Base-by-base conservation (phyloP, 2,113 vertebrate species). In the Larimichthys polyactis region DNA sequence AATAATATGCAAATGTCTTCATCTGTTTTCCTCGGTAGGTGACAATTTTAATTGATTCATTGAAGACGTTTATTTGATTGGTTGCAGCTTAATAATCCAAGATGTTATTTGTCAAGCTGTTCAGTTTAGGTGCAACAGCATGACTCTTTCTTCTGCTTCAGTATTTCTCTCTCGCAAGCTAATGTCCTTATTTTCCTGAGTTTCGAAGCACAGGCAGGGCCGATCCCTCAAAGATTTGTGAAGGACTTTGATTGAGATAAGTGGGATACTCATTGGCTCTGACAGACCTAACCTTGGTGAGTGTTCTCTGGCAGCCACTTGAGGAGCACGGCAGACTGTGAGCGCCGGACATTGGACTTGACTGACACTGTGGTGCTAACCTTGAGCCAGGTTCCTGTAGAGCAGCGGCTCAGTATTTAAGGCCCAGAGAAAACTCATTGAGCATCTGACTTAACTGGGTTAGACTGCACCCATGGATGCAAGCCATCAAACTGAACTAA, bases 21-120 rank as follows among this genome's bases (percentile, higher is more conserved):
- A 82, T 94, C 91, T 91, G 87, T 72, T 85, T 91, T 64, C 90
- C 93, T 87, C 75, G n/a, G 79, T 77, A 67, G 86, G 87, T 58
- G 65, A 75, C 74, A 4, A 79, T 85, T 93, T 90, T 91, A 94
- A 93, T 94, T 90, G 90, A 95, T 94, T 94, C 90, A 94, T 92
- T 88, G 87, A 92, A 85, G 80, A 89, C 90, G 66, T 90, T 90
- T 87, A 80, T 93, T 91, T 92, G 92, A 94, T 90, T 87, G 86
- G 86, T 82, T 87, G 77, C 49, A 51, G 88, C 62, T 92, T 87
- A 82, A 87, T 93, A 91, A 94, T 90, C 89, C 82, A 86, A 86
- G 74, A 83, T 75, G 83, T 81, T 92, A 79, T 90, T 93, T 92
- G 83, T 91, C 89, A 88, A 84, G 89, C 83, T 92, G 83, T 87